Conservation (phyloP, 2,888 invertebrate species). For the Agriopis aurantiaria region DNA sequence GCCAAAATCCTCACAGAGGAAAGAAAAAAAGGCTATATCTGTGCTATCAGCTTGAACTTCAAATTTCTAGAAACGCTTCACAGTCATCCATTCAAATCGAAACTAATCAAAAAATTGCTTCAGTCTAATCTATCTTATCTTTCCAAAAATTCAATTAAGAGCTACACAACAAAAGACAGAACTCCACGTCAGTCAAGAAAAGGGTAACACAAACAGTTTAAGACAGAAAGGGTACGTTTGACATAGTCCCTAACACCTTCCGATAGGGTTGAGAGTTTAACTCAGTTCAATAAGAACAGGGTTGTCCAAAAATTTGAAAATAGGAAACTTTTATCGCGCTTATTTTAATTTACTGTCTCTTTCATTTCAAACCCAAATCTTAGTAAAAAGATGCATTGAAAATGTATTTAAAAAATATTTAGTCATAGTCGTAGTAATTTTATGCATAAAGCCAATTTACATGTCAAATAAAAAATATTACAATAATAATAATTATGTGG, state of each 20-base stretch:
- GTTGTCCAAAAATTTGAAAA: conserved; percentile 3
- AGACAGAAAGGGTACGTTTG: conserved; percentile 17
- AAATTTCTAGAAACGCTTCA: neutral
- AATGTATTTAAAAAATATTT: no score
- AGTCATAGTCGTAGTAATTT: no score
- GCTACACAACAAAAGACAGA: conserved; percentile 13
- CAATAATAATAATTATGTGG: no score
- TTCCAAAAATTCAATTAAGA: conserved; percentile 23
- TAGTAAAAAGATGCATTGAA: no score
- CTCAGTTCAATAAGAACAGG: conserved; percentile 2
- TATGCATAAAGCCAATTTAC: no score
- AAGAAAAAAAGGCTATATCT: no score
- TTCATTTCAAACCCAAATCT: no score
- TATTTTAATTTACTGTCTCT: no score
- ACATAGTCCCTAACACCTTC: conserved; percentile 31
- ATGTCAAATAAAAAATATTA: no score
- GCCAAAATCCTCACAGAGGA: no score
- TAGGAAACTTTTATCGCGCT: no score
- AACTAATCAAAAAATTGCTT: conserved; percentile 3
- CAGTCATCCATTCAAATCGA: neutral
- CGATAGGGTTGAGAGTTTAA: conserved; percentile 31
- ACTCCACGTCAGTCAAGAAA: conserved; percentile 24
- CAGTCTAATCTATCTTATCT: conserved; percentile 2
- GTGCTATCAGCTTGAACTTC: no score
- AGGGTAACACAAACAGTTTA: conserved; percentile 26